Percentiles rank a stretch among this genome's conserved stretches.
These are phyloP conservation scores for Malurus leucopterus DNA, from an alignment of 2,797 vertebrate genomes.

Conservation along the genomic window DNA sequence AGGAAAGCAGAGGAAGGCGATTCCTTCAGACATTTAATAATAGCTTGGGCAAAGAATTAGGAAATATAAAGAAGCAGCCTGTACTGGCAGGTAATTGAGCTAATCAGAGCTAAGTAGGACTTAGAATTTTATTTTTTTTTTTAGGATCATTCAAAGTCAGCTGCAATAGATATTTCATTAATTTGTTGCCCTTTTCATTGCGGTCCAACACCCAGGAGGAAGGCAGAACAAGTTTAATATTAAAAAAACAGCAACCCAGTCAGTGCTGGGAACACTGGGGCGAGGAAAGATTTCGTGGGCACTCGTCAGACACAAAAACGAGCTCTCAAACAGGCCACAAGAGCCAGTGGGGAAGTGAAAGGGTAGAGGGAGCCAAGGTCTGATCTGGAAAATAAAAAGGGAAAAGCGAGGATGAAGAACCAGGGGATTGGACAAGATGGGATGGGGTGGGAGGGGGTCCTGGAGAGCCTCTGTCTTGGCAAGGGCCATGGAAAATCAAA, in stretches of 20 bases:
- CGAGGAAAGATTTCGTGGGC: background rate
- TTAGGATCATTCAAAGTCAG: conserved; percentile 23
- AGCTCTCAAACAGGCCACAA: conserved; percentile 46
- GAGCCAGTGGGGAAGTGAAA: conserved; percentile 41
- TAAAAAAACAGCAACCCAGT: background rate
- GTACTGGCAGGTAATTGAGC: conserved; percentile 43
- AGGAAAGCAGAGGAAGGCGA: conserved; percentile 45
- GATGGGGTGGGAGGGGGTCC: conserved; percentile 66
- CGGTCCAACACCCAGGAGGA: conserved; percentile 10
- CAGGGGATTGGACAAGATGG: conserved; percentile 36
- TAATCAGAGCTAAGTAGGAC: conserved; percentile 26
- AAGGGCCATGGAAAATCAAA: conserved; percentile 75
- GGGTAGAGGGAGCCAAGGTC: conserved; percentile 38
- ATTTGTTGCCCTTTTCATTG: conserved; percentile 21
- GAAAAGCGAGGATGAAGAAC: conserved; percentile 45
- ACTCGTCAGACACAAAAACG: background rate
- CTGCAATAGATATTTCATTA: conserved; percentile 36
- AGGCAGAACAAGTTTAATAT: background rate
- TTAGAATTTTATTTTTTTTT: background rate
- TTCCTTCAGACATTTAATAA: conserved; percentile 67
- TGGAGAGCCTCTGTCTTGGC: conserved; percentile 76
- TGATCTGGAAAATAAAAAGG: conserved; percentile 61
- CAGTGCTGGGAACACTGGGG: conserved; percentile 4
- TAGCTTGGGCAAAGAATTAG: conserved; percentile 62
- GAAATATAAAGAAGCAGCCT: conserved; percentile 58